Conservation (phyloP, 92 coral and sea anemone species). For the Porites rus region DNA sequence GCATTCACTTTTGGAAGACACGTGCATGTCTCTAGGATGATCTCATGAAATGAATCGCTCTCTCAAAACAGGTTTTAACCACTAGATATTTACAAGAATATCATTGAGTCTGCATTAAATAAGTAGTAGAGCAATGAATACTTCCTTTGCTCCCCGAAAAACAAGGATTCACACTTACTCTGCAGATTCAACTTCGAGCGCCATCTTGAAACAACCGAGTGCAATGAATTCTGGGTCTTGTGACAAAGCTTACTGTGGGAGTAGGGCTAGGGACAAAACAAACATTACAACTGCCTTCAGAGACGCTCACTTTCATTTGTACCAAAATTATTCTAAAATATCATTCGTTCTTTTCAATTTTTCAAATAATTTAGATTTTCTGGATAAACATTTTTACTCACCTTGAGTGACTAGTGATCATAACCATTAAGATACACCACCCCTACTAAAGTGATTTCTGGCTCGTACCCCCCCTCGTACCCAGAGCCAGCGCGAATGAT, state of each 20-base stretch:
- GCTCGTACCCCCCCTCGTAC: conserved; percentile 26
- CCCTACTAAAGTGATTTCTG: conserved; percentile 4
- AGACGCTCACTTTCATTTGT: no score
- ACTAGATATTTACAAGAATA: not conserved
- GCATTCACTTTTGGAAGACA: not conserved
- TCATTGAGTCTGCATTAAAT: not conserved
- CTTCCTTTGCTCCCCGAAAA: not conserved
- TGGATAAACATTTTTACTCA: no score
- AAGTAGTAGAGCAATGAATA: not conserved
- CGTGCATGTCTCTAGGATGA: conserved; percentile 1
- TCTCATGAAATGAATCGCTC: not conserved
- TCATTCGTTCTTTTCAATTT: no score
- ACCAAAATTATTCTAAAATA: no score
- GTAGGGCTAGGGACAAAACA: conserved; percentile 8
- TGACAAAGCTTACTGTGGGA: not conserved
- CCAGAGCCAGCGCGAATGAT: not conserved
- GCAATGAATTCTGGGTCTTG: conserved; percentile 57
- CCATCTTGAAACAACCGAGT: conserved; percentile 86
- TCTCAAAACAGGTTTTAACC: not conserved
- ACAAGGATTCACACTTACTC: conserved; percentile 79
- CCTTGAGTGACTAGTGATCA: no score
- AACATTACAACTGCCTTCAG: not conserved
- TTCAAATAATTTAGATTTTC: no score
- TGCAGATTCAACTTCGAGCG: conserved; percentile 99
- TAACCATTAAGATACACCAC: conserved; percentile 1